Evolutionary conservation across 2,797 vertebrate species (phyloP).

Genomic region (Buphagus erythrorhynchus): DNA sequence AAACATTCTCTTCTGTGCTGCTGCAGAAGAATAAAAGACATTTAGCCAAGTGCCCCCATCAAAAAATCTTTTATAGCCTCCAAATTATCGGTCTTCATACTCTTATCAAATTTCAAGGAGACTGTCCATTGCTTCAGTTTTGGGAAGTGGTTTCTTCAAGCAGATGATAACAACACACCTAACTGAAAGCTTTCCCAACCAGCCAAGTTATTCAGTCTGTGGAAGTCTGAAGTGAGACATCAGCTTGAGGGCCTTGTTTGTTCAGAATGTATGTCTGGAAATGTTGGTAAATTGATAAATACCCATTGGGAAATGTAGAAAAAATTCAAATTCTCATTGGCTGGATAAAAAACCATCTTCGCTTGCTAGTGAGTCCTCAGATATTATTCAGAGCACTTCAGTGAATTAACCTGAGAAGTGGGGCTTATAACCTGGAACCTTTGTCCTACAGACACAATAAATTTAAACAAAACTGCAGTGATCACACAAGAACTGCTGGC

Average conservation of each 20-base stretch:
- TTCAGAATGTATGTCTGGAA: background rate
- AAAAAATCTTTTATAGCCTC: background rate
- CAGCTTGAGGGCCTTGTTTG: background rate
- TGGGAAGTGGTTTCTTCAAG: background rate
- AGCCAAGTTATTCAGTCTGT: background rate
- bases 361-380: background rate
- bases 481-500: background rate
- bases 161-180: background rate
- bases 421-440: background rate
- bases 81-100: background rate
- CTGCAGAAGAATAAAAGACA: background rate
- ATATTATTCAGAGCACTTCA: background rate
- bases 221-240: background rate
- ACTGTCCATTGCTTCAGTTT: background rate
- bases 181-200: background rate
- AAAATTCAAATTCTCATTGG: background rate
- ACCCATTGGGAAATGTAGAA: background rate
- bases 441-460: background rate
- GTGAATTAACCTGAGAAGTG: background rate
- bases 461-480: background rate
- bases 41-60: background rate
- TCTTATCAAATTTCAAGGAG: background rate
- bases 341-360: background rate
- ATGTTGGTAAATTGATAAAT: background rate
- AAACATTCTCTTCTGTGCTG: background rate